Evolutionary conservation across 2,888 invertebrate species (phyloP), one percentile per base, ranked within the genome.

Genomic region (Pyrocoelia pectoralis): DNA sequence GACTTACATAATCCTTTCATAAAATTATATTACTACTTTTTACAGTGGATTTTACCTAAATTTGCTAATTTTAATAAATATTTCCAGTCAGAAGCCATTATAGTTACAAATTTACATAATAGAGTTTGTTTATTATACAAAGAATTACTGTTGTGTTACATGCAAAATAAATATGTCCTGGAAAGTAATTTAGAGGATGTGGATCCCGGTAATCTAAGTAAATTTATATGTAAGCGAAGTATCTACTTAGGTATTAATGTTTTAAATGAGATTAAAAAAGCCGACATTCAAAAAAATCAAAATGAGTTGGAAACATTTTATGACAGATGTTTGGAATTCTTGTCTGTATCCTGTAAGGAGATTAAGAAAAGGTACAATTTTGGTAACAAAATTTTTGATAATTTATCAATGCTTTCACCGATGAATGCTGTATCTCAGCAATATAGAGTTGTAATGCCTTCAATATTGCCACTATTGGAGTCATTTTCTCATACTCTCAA

Each of bases 331-430:
- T 2, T 40, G 6, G 12, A 40, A 6, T 40, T 40, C 8, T 40
- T 40, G 40, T 6, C 5, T 6, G n/a, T n/a, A 40, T 4, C 6
- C 5, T 40, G 40, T 40, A n/a, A 6, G 8, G 40, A 40, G 8
- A 40, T 40, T 40, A 40, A 40, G n/a, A 40, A 40, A 40, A 40
- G 40, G 13, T 40, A 40, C 40, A n/a, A 40, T 40, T 40, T 40
- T n/a, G 40, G n/a, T 6, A 40, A 40, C n/a, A 6, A 4, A 6
- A n/a, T 40, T 40, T 40, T 40, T 40, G n/a, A 40, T 4, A 40
- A 13, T 40, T 6, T 40, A n/a, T 6, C 40, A 4, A 6, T 40
- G 5, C n/a, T 40, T n/a, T 3, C n/a, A 40, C 40, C 40, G 13
- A 4, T 6, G 5, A 40, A 40, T n/a, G 40, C 40, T 40, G 5